Percentiles rank a stretch among this genome's conserved stretches.
These are phyloP conservation scores for Drosophila meridiana DNA, from an alignment of 2,888 invertebrate species.

Conservation along the genomic window DNA sequence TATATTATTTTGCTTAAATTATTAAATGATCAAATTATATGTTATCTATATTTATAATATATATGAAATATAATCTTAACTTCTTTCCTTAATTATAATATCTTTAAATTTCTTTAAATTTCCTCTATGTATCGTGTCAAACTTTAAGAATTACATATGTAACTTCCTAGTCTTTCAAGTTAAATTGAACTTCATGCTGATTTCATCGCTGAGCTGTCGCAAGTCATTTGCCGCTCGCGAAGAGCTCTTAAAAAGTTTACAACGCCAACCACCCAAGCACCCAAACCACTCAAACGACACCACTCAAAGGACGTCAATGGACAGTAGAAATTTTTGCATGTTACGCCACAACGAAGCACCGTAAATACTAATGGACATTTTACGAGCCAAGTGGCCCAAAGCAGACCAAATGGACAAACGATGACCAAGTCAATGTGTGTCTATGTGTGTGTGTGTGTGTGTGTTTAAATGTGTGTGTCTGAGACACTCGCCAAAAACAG, in stretches of 20 bases:
- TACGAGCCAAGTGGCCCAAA: constrained; percentile 65
- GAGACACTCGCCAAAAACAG: constrained; percentile 37
- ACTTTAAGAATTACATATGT: constrained; percentile 5
- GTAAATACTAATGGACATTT: constrained; percentile 83
- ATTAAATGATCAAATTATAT: too few relatives aligned
- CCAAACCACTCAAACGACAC: not conserved
- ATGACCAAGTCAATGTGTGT: constrained; percentile 17
- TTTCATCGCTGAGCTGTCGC: constrained; percentile 15
- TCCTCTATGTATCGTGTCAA: too few relatives aligned
- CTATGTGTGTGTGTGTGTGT: not conserved
- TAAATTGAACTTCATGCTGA: not conserved
- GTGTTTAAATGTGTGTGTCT: constrained; percentile 26
- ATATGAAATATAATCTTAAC: too few relatives aligned
- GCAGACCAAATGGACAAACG: constrained; percentile 46
- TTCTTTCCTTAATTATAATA: too few relatives aligned
- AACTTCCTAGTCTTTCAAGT: constrained; percentile 10
- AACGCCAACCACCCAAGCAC: constrained; percentile 26
- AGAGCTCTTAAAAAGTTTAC: constrained; percentile 63
- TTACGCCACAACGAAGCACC: constrained; percentile 57
- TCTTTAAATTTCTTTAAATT: not conserved
- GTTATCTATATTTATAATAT: too few relatives aligned
- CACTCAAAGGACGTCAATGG: constrained; percentile 36
- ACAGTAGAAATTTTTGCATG: constrained; percentile 72
- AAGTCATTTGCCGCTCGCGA: constrained; percentile 20
- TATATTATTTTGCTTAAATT: not conserved